Percentiles rank a stretch among this genome's conserved stretches.
Conservation (phyloP, 2,797 vertebrate species). For the Aselliscus stoliczkanus region DNA sequence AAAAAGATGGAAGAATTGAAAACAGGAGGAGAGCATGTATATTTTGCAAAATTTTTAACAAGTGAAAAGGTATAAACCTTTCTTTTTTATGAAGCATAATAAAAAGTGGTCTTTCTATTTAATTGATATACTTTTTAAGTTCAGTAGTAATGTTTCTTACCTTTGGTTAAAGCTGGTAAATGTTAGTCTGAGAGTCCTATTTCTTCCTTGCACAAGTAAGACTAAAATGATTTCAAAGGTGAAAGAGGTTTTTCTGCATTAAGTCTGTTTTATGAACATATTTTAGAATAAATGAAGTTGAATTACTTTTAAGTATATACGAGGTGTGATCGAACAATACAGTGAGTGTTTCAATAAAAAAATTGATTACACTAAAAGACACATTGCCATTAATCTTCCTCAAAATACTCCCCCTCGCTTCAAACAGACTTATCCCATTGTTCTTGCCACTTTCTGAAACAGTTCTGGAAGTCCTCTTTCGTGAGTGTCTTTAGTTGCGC, state of each 20-base stretch:
- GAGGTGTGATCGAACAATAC: too few relatives aligned
- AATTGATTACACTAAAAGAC: too few relatives aligned
- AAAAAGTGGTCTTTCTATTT: not conserved
- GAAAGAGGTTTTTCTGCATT: not conserved
- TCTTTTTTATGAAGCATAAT: not conserved
- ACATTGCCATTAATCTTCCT: too few relatives aligned
- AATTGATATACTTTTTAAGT: not conserved
- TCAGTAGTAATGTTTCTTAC: constrained; percentile 19
- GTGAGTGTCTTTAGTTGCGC: too few relatives aligned
- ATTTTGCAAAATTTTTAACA: constrained; percentile 98
- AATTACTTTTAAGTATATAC: not conserved
- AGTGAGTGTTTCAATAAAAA: too few relatives aligned
- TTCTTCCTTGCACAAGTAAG: constrained; percentile 39
- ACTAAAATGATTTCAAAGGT: constrained; percentile 2
- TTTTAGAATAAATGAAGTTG: not conserved
- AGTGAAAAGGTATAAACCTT: constrained; percentile 92
- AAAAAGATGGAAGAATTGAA: constrained; percentile 96
- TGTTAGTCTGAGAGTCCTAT: constrained; percentile 19
- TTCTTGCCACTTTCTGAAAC: too few relatives aligned
- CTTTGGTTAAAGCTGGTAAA: constrained; percentile 10
- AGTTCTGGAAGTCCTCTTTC: too few relatives aligned
- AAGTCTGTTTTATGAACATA: not conserved
- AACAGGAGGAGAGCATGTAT: constrained; percentile 93
- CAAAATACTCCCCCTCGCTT: too few relatives aligned
- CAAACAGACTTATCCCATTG: too few relatives aligned